phyloP scores from a whole-genome alignment of 2,797 vertebrate species.

The Pseudocheirus occidentalis region DNA sequence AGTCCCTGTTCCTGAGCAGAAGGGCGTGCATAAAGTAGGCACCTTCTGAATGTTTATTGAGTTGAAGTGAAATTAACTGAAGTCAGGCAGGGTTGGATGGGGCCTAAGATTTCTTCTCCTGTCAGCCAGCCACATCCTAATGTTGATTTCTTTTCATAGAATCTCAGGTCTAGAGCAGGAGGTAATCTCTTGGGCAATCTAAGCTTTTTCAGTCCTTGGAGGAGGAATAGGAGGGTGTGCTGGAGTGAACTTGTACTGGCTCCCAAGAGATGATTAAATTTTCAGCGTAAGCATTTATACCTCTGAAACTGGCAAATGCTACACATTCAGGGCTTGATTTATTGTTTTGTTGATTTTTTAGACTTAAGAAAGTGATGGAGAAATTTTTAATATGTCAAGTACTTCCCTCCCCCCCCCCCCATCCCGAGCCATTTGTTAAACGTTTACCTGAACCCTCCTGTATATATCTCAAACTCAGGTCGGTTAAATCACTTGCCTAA shows the following conservation, averaged over 20 bases:
- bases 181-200: neutral
- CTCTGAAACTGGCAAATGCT: neutral
- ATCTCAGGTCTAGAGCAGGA: neutral
- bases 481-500: neutral
- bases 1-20: neutral
- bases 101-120: neutral
- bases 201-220: neutral
- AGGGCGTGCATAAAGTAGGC: neutral
- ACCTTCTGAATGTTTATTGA: neutral
- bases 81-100: neutral
- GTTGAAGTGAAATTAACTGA: neutral
- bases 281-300: neutral
- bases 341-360: neutral
- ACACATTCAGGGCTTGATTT: neutral
- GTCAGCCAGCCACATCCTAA: neutral
- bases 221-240: neutral
- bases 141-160: neutral
- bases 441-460: neutral
- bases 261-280: neutral
- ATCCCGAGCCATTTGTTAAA: neutral
- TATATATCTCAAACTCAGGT: neutral
- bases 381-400: neutral
- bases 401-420: neutral
- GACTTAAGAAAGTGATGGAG: neutral
- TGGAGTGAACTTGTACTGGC: neutral